These are phyloP conservation scores for Polylopha cassiicola DNA, from an alignment of 2,888 invertebrate species.

Conservation along the genomic window DNA sequence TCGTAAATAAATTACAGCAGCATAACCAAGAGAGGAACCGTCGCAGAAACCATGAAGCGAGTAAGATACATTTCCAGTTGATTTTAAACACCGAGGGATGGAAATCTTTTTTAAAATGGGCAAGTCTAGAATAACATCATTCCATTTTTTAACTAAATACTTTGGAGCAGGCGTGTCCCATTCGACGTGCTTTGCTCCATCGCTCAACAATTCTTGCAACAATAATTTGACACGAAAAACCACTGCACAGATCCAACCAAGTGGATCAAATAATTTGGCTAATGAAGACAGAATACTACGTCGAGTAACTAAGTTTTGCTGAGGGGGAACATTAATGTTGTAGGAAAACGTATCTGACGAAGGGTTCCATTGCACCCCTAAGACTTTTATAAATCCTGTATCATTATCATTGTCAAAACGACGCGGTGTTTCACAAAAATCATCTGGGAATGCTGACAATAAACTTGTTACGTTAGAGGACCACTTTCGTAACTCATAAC, in stretches of 20 bases:
- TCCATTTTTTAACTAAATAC: background rate
- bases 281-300: background rate
- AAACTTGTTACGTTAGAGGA: slow-evolving; percentile 2
- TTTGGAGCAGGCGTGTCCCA: background rate
- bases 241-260: slow-evolving; percentile 1
- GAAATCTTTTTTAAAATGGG: background rate
- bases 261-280: background rate
- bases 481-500: slow-evolving; percentile 13
- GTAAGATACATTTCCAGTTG: background rate
- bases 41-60: slow-evolving; percentile 1
- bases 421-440: slow-evolving; percentile 3
- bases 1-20: background rate
- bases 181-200: background rate
- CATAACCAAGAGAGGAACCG: background rate
- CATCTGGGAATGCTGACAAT: slow-evolving; percentile 2
- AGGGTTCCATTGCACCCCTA: slow-evolving; percentile 15
- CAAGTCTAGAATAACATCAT: background rate
- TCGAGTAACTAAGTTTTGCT: background rate
- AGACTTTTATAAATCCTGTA: slow-evolving; percentile 6
- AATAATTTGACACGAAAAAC: background rate
- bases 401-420: slow-evolving; percentile 5
- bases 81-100: slow-evolving; percentile 2
- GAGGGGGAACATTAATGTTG: background rate
- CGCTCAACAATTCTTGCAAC: background rate
- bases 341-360: slow-evolving; percentile 6